Percentiles rank a stretch among this genome's conserved stretches.
phyloP scores from a whole-genome alignment of 1,140 invertebrate genomes.

The Melipona quadrifasciata region DNA sequence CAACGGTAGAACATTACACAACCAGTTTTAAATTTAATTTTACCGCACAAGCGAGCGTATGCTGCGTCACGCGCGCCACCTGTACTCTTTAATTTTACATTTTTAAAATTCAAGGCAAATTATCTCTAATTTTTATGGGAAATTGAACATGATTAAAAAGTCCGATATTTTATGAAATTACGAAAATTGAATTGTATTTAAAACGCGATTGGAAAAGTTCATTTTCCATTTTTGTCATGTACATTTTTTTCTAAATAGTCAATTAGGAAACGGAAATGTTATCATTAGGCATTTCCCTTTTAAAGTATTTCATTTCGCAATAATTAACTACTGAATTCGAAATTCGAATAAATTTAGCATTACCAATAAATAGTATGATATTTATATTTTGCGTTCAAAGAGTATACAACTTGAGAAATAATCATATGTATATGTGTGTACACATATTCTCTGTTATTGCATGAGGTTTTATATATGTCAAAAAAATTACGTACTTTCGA shows the following conservation, averaged over 20 bases:
- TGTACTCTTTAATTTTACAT: background rate
- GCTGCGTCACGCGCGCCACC: slow-evolving; percentile 9
- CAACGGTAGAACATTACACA: background rate
- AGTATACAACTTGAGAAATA: background rate
- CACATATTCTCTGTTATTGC: background rate
- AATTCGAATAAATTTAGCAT: background rate
- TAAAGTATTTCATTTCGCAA: background rate
- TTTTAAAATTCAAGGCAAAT: slow-evolving; percentile 11
- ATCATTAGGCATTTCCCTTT: slow-evolving; percentile 16
- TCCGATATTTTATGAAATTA: background rate
- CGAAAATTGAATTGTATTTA: background rate
- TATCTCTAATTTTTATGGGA: background rate
- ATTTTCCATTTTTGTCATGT: background rate
- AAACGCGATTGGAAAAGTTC: background rate
- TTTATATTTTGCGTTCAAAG: background rate
- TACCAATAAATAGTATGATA: background rate
- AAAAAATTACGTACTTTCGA: background rate
- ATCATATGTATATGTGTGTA: background rate
- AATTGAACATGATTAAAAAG: background rate
- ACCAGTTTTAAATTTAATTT: slow-evolving; percentile 24
- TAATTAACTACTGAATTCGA: background rate
- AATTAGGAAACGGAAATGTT: background rate
- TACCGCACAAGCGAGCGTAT: background rate
- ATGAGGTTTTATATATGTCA: background rate
- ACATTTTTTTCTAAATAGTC: background rate